phyloP scores from a whole-genome alignment of 1,140 invertebrate genomes.

The Lepidurus couesii region DNA sequence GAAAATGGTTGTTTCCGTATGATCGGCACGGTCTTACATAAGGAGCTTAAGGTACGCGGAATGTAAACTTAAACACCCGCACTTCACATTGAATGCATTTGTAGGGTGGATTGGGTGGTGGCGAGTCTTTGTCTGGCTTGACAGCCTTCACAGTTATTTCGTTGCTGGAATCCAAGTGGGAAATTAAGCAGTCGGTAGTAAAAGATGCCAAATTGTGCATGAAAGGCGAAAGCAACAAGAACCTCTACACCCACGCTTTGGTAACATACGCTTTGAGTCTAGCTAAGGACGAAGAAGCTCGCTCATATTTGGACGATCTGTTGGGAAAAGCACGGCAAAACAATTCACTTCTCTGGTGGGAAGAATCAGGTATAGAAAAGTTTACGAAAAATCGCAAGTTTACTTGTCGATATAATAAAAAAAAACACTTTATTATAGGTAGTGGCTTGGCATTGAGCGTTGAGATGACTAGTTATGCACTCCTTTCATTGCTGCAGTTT shows the following conservation, averaged over 20 bases:
- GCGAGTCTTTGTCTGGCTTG: conserved; percentile 52
- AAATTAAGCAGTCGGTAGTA: background rate
- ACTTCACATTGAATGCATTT: background rate
- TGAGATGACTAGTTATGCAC: conserved; percentile 68
- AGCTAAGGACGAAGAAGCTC: conserved; percentile 42
- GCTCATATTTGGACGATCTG: conserved; percentile 36
- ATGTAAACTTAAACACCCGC: background rate
- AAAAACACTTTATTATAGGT: conserved; percentile 35
- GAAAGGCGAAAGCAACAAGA: conserved; percentile 16
- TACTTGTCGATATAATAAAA: conserved; percentile 23
- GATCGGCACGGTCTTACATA: conserved; percentile 31
- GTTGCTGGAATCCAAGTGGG: conserved; percentile 51
- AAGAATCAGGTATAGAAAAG: conserved; percentile 37
- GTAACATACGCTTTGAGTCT: conserved; percentile 57
- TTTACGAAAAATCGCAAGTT: conserved; percentile 35
- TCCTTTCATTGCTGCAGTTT: conserved; percentile 57
- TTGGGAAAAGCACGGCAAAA: conserved; percentile 35
- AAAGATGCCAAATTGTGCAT: background rate
- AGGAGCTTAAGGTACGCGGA: conserved; percentile 27
- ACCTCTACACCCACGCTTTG: conserved; percentile 43
- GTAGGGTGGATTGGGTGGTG: conserved; percentile 49
- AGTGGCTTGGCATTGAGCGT: conserved; percentile 50
- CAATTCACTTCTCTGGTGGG: conserved; percentile 48
- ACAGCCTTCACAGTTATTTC: conserved; percentile 63
- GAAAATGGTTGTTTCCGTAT: conserved; percentile 54